A percentile compares a stretch with the other conserved stretches of the same genome.
These are phyloP conservation scores for Augochlora pura DNA, from an alignment of 1,140 invertebrate species.

Conservation along the genomic window DNA sequence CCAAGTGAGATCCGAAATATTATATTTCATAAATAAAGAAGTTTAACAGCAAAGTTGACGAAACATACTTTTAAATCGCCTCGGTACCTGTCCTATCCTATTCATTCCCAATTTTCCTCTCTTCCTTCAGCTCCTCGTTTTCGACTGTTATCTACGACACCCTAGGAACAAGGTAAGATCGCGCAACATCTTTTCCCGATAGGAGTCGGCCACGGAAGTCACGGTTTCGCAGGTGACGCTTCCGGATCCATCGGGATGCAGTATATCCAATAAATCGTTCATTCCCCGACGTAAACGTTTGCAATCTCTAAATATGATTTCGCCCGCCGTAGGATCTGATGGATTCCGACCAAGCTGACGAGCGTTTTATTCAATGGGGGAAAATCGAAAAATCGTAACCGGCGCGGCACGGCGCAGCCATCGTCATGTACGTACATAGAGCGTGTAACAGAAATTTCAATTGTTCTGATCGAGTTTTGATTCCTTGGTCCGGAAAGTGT, in stretches of 20 bases:
- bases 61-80: neutral
- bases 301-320: constrained; percentile 46
- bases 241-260: constrained; percentile 22
- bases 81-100: neutral
- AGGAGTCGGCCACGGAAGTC: constrained; percentile 17
- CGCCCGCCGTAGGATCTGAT: constrained; percentile 6
- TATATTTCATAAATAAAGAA: no score
- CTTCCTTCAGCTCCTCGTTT: neutral
- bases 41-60: neutral
- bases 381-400: constrained; percentile 16
- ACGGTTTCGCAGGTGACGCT: constrained; percentile 36
- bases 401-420: neutral
- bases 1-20: no score
- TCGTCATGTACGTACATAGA: constrained; percentile 11
- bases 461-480: neutral
- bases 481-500: no score
- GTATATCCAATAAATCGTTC: constrained; percentile 54
- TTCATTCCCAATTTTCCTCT: neutral
- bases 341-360: neutral
- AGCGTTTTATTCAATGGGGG: constrained; percentile 39
- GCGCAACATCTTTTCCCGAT: neutral
- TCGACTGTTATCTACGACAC: neutral
- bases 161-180: neutral
- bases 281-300: constrained; percentile 25
- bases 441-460: neutral